Conservation (phyloP, 2,113 vertebrate species). For the Holacanthus passer region DNA sequence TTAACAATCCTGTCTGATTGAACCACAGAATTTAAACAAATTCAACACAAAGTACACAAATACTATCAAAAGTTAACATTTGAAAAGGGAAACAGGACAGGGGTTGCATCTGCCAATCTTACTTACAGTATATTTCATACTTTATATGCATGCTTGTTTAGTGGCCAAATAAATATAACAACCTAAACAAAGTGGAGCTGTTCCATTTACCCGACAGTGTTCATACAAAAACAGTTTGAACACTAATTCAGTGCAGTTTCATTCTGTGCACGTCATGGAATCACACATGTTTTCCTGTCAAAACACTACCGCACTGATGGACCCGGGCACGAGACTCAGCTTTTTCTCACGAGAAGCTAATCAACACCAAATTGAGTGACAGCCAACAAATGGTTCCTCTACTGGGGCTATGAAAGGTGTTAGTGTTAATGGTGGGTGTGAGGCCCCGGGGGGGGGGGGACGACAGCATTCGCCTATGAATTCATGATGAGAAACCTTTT, state of each 20-base stretch:
- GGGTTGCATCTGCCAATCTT: neutral
- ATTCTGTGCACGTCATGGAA: slow-evolving; percentile 8
- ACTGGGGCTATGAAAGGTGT: slow-evolving; percentile 27
- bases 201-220: neutral
- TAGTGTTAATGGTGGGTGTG: slow-evolving; percentile 23
- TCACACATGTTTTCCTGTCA: slow-evolving; percentile 10
- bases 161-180: slow-evolving; percentile 4
- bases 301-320: slow-evolving; percentile 8
- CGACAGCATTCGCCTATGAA: slow-evolving; percentile 18
- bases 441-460: neutral
- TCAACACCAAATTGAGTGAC: slow-evolving; percentile 43
- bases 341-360: slow-evolving; percentile 8
- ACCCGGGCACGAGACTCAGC: neutral
- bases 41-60: neutral
- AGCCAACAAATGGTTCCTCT: slow-evolving; percentile 25
- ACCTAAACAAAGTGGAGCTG: neutral
- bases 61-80: neutral
- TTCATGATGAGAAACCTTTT: slow-evolving; percentile 23
- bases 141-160: neutral
- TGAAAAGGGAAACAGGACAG: neutral
- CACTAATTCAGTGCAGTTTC: neutral
- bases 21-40: neutral
- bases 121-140: neutral
- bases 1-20: neutral
- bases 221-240: slow-evolving; percentile 17